A percentile compares a stretch with the other conserved stretches of the same genome.
Conservation (phyloP, 2,888 invertebrate species). For the Apamea epomidion region DNA sequence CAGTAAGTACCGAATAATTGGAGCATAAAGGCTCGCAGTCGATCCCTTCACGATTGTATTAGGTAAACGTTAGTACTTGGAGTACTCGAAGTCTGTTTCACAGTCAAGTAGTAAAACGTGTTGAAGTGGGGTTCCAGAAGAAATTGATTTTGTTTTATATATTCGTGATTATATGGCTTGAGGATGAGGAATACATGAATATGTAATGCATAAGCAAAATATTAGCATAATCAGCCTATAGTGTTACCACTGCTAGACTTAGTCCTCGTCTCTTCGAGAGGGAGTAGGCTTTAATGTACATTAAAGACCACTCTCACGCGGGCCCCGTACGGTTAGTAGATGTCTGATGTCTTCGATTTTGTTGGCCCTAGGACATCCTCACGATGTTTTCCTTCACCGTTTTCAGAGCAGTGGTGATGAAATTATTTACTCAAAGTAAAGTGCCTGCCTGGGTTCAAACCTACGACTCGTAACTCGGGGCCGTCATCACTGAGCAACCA, state of each 20-base stretch:
- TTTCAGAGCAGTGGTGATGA: background rate
- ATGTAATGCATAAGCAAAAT: background rate
- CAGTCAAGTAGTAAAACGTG: conserved; percentile 63
- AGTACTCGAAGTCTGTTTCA: conserved; percentile 45
- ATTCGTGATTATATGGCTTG: conserved; percentile 13
- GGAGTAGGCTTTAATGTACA: background rate
- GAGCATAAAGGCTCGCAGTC: conserved; percentile 24
- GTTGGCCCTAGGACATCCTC: background rate
- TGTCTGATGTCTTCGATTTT: background rate
- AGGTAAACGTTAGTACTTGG: conserved; percentile 53
- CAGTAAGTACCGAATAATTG: conserved; percentile 43
- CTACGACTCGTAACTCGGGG: no score
- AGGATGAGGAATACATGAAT: conserved; percentile 1
- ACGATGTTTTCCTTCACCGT: background rate
- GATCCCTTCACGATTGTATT: conserved; percentile 35
- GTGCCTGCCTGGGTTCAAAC: no score
- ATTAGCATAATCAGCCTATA: background rate
- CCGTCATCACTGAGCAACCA: background rate
- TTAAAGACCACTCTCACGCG: no score
- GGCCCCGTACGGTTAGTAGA: no score
- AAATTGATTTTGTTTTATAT: conserved; percentile 39
- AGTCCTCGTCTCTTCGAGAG: background rate
- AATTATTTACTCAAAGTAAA: background rate
- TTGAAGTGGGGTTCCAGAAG: conserved; percentile 38
- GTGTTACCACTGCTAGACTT: background rate